Conservation (phyloP, 2,888 invertebrate species). For the Tricholauxania praeusta region DNA sequence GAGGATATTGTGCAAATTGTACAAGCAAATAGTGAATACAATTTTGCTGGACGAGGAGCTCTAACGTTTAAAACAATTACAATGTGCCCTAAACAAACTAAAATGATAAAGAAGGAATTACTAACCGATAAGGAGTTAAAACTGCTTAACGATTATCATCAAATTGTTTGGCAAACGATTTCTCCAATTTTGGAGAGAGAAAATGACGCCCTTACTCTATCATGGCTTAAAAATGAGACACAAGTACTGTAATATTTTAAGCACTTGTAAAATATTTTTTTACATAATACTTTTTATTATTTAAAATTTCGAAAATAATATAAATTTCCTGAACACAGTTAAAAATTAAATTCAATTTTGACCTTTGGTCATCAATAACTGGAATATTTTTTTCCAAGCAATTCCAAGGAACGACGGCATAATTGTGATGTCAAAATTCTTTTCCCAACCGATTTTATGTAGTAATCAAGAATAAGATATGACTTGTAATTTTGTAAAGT, state of each 20-base stretch:
- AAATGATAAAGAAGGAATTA: slow-evolving; percentile 82
- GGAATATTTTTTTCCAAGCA: no score
- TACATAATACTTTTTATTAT: no score
- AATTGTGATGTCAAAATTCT: no score
- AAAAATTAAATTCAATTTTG: no score
- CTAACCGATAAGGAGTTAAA: slow-evolving; percentile 78
- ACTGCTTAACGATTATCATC: slow-evolving; percentile 86
- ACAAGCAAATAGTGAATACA: slow-evolving; percentile 69
- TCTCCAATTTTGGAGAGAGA: slow-evolving; percentile 78
- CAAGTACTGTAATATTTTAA: slow-evolving; percentile 70
- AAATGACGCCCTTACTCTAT: slow-evolving; percentile 76
- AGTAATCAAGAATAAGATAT: no score
- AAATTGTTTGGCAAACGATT: slow-evolving; percentile 76
- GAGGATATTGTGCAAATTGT: slow-evolving; percentile 86
- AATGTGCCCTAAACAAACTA: slow-evolving; percentile 89
- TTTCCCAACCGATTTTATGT: no score
- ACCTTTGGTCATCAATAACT: no score
- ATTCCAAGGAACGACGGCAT: no score
- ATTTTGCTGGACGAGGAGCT: slow-evolving; percentile 81
- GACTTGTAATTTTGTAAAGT: no score
- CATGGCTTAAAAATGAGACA: slow-evolving; percentile 86
- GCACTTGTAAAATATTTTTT: no score
- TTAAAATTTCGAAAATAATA: not conserved
- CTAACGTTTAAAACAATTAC: slow-evolving; percentile 92
- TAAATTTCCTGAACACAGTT: no score